Evolutionary conservation across 2,888 invertebrate genomes (phyloP), one percentile per base, ranked within the genome.

Genomic region (Lapara coniferarum): DNA sequence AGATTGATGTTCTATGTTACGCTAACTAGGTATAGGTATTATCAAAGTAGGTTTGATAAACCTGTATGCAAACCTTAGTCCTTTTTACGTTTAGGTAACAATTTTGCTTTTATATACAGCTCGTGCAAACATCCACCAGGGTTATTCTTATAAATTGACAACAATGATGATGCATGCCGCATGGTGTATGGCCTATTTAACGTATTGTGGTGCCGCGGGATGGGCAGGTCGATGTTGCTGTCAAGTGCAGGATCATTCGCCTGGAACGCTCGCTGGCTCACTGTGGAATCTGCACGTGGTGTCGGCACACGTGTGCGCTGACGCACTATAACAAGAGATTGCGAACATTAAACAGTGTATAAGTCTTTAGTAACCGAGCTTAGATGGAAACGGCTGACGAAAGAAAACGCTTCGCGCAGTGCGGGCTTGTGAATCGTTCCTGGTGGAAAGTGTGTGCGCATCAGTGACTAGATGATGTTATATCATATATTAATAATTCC

Each of bases 161-260:
- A 63, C 63, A 63, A 63, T 63, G 63, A 59, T 46, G 44, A 63
- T 46, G 63, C 63, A 19, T 5, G 16, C 19, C 10, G 44, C n/a
- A 58, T 52, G 19, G 51, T 68, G 37, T 59, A 79, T 86, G 88
- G 80, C 87, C 88, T 81, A 90, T 89, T 88, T 86, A 86, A 75
- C 74, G 79, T 79, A 89, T 91, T 92, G 89, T 91, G 77, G 76
- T 66, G 75, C 75, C 77, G 79, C 83, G 83, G 89, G 89, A 87
- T 91, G 91, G 92, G 91, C 85, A 83, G 83, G 90, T 83, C 82
- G 72, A 76, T 76, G 74, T 79, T 80, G 82, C 88, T 91, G 90
- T 92, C 91, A 92, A 91, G 92, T 92, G 92, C 89, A 90, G 90
- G 91, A 88, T 83, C 91, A 83, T 77, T 85, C 85, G 90, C 75